Evolutionary conservation across 2,113 vertebrate species (phyloP).

Genomic region (Prinia subflava): DNA sequence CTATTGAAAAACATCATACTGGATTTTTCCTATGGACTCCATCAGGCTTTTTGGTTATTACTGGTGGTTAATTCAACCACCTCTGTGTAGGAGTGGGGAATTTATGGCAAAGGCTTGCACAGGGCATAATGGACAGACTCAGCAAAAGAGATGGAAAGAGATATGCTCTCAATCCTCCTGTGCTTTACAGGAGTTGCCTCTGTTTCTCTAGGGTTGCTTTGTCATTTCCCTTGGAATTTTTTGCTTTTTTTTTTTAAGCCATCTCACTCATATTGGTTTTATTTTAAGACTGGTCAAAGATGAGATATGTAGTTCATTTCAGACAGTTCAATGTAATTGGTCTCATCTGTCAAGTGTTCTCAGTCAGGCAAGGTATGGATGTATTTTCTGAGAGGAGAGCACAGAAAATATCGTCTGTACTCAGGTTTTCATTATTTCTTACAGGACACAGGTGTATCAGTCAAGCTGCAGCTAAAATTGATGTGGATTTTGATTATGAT

Average conservation of each 20-base stretch:
- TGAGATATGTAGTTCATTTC: neutral
- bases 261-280: neutral
- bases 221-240: neutral
- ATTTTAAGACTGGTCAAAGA: neutral
- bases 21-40: neutral
- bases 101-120: neutral
- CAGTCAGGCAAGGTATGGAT: neutral
- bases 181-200: neutral
- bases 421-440: slow-evolving; percentile 11
- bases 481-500: slow-evolving; percentile 91
- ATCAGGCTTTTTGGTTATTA: neutral
- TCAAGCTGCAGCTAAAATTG: slow-evolving; percentile 87
- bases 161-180: neutral
- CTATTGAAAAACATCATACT: neutral
- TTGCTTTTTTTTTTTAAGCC: neutral
- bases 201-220: neutral
- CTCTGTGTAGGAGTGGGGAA: neutral
- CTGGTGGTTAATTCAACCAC: neutral
- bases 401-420: neutral
- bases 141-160: neutral
- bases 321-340: neutral
- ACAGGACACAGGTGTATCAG: slow-evolving; percentile 85
- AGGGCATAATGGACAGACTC: neutral
- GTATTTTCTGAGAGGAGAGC: neutral
- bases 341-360: neutral